phyloP scores from a whole-genome alignment of 2,113 vertebrate genomes.

The Archilochus colubris region DNA sequence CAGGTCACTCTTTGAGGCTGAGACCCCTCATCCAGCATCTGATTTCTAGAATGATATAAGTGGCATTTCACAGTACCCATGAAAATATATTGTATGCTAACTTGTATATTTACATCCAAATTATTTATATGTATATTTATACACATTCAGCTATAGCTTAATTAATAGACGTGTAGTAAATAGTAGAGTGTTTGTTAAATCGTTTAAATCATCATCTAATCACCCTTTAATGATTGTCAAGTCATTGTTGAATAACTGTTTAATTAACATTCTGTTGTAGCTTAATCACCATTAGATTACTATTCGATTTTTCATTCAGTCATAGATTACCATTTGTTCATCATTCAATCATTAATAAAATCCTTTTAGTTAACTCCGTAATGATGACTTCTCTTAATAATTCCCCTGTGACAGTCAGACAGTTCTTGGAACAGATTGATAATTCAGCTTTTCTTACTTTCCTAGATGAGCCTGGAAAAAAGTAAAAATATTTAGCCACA shows the following conservation, averaged over 20 bases:
- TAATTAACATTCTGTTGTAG: background rate
- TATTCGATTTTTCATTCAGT: background rate
- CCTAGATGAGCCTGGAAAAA: background rate
- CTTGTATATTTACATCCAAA: too few species aligned
- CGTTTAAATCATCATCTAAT: background rate
- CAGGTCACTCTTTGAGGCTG: fast-evolving
- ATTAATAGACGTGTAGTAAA: background rate
- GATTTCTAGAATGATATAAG: background rate
- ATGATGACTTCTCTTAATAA: background rate
- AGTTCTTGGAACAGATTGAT: background rate
- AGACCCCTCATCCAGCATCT: background rate
- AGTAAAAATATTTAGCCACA: background rate
- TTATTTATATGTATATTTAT: background rate
- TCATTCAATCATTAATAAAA: background rate
- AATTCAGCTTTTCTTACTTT: background rate
- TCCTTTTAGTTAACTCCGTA: background rate
- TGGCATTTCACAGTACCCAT: background rate
- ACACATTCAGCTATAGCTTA: background rate
- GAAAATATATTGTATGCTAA: background rate
- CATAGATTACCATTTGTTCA: background rate
- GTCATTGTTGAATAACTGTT: background rate
- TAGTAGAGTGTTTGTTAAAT: background rate
- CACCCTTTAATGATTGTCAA: background rate
- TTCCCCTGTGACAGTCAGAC: background rate
- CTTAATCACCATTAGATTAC: background rate